Conservation (phyloP, 2,888 invertebrate species). For the Heliconius ismenius region DNA sequence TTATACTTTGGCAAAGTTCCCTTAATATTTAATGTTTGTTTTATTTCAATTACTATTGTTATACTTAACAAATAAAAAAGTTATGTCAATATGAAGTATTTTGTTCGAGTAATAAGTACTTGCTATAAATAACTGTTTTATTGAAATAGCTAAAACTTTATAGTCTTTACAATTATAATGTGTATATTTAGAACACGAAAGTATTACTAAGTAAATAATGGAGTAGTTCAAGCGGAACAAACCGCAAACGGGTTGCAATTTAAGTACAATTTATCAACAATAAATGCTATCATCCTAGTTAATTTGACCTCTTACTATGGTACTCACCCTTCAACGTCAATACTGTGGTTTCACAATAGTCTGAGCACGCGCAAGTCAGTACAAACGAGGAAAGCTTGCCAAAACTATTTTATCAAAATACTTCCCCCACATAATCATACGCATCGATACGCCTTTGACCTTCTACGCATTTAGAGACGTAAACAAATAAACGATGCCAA, state of each 20-base stretch:
- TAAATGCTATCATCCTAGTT: neutral
- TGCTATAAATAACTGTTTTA: too few relatives aligned
- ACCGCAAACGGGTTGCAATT: neutral
- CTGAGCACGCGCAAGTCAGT: conserved; percentile 14
- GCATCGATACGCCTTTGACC: neutral
- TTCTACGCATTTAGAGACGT: conserved; percentile 10
- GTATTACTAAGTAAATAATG: too few relatives aligned
- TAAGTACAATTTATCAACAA: neutral
- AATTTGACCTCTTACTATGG: neutral
- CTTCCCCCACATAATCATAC: conserved; percentile 2
- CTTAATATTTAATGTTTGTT: too few relatives aligned
- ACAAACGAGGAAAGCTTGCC: conserved; percentile 23
- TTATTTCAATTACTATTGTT: too few relatives aligned
- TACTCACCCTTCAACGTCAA: neutral
- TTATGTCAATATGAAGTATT: too few relatives aligned
- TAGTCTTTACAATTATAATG: too few relatives aligned
- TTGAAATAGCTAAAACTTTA: too few relatives aligned
- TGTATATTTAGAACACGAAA: too few relatives aligned
- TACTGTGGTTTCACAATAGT: conserved; percentile 3
- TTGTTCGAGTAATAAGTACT: too few relatives aligned
- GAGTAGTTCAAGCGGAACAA: too few relatives aligned
- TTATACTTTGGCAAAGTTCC: too few relatives aligned
- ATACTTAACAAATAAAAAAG: too few relatives aligned
- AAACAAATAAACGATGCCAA: conserved; percentile 19
- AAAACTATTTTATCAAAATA: conserved; percentile 6